Percentiles rank a stretch among this genome's conserved stretches.
phyloP scores from a whole-genome alignment of 2,888 invertebrate species.

The Parnassius orleans region DNA sequence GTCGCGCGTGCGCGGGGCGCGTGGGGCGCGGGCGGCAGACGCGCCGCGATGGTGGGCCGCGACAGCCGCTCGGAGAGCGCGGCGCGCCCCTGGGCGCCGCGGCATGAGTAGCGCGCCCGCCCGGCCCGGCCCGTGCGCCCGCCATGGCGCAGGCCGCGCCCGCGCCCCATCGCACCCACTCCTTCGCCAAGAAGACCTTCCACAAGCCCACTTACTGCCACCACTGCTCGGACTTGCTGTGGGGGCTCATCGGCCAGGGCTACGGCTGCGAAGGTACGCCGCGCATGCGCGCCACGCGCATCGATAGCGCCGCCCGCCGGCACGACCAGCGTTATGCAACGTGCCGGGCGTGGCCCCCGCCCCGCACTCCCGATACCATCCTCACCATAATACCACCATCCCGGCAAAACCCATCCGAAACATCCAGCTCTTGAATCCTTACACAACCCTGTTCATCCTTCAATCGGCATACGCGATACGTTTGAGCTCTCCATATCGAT shows the following conservation, averaged over 20 bases:
- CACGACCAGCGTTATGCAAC: slow-evolving; percentile 71
- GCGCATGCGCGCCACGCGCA: slow-evolving; percentile 72
- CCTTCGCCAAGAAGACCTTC: slow-evolving; percentile 99
- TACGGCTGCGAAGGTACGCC: slow-evolving; percentile 99
- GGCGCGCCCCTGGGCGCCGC: slow-evolving; percentile 81
- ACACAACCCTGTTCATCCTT: not conserved
- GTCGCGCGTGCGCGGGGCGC: slow-evolving; percentile 49
- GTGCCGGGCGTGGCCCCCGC: slow-evolving; percentile 69
- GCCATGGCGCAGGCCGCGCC: slow-evolving; percentile 81
- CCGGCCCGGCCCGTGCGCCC: slow-evolving; percentile 78
- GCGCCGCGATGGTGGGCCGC: slow-evolving; percentile 81
- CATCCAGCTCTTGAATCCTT: not conserved
- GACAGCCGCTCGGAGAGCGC: slow-evolving; percentile 80
- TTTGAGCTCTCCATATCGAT: slow-evolving; percentile 54
- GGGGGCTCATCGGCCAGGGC: slow-evolving; percentile 99
- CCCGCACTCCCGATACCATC: slow-evolving; percentile 25
- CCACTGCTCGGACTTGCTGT: slow-evolving; percentile 99
- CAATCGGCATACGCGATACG: not conserved
- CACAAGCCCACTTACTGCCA: slow-evolving; percentile 99
- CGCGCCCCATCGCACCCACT: slow-evolving; percentile 89
- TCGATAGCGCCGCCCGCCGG: slow-evolving; percentile 68
- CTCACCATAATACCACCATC: slow-evolving; percentile 11
- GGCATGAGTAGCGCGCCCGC: slow-evolving; percentile 78
- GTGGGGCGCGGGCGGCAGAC: slow-evolving; percentile 60
- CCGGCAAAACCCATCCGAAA: slow-evolving; percentile 7